These are phyloP conservation scores for Tenodera sinensis DNA, from an alignment of 2,888 invertebrate species.

Conservation along the genomic window DNA sequence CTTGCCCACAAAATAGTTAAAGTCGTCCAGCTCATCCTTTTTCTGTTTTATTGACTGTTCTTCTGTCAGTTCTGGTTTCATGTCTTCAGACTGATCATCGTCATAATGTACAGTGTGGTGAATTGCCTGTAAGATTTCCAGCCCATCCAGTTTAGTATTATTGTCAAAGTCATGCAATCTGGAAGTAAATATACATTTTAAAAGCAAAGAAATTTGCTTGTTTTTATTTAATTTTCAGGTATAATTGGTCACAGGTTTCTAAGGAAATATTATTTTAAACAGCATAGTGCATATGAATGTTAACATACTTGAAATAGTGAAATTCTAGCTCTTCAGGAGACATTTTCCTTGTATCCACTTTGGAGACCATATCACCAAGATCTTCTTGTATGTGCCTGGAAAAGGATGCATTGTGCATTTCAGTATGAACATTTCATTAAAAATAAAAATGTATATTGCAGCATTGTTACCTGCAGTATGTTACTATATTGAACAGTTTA, in stretches of 20 bases:
- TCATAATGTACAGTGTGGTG: conserved; percentile 68
- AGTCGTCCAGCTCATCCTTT: conserved; percentile 43
- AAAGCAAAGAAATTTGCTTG: not conserved
- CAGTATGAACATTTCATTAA: not conserved
- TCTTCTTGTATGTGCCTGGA: conserved; percentile 78
- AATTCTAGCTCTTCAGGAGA: conserved; percentile 81
- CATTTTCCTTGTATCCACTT: conserved; percentile 63
- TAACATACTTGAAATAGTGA: conserved; percentile 66
- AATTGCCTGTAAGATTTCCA: conserved; percentile 82
- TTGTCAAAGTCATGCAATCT: conserved; percentile 83
- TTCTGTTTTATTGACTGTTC: not conserved
- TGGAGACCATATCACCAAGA: conserved; percentile 59
- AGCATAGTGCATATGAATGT: not conserved
- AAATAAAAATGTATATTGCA: too few species aligned
- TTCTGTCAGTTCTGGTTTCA: not conserved
- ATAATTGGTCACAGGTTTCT: not conserved
- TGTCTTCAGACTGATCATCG: conserved; percentile 43
- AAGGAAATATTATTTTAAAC: not conserved
- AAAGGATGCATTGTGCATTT: conserved; percentile 21
- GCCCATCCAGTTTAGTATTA: conserved; percentile 83
- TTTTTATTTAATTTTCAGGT: not conserved
- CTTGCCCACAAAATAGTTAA: conserved; percentile 49
- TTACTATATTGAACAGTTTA: too few species aligned
- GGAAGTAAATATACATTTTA: conserved; percentile 18
- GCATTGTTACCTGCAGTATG: too few species aligned